phyloP scores from a whole-genome alignment of 1,140 invertebrate genomes.

The Octopus sinensis region DNA sequence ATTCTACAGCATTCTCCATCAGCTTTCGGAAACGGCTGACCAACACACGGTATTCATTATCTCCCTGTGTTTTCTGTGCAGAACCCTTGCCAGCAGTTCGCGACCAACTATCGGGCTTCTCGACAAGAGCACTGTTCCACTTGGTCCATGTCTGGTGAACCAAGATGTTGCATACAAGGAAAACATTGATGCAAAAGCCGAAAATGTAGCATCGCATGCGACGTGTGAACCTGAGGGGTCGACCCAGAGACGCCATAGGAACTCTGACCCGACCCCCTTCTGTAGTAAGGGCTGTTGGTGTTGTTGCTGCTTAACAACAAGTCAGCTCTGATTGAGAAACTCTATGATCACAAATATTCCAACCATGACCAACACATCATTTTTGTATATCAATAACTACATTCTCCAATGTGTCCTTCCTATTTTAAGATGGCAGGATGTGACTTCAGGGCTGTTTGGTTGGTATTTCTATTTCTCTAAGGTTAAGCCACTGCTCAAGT shows the following conservation, averaged over 20 bases:
- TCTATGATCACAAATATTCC: too few species aligned
- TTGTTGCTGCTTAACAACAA: too few species aligned
- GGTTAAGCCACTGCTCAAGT: too few species aligned
- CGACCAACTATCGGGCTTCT: constrained; percentile 10
- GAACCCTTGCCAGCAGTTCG: constrained; percentile 15
- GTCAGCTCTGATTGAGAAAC: too few species aligned
- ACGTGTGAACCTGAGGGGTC: neutral
- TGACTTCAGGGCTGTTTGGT: too few species aligned
- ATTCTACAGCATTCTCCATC: constrained; percentile 34
- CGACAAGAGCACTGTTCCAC: neutral
- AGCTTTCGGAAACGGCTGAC: constrained; percentile 40
- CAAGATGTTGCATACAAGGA: constrained; percentile 7
- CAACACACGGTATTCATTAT: constrained; percentile 29
- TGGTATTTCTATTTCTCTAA: too few species aligned
- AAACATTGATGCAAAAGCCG: neutral
- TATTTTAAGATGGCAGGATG: too few species aligned
- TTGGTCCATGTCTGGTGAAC: neutral
- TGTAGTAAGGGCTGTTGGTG: neutral
- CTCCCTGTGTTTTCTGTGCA: neutral
- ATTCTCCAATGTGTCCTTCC: too few species aligned
- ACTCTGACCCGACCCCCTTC: neutral
- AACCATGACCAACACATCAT: too few species aligned
- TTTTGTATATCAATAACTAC: too few species aligned
- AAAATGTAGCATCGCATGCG: neutral
- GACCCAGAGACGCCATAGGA: neutral